Base-by-base conservation (phyloP, 2,888 invertebrate genomes). In the Ophion slaviceki region DNA sequence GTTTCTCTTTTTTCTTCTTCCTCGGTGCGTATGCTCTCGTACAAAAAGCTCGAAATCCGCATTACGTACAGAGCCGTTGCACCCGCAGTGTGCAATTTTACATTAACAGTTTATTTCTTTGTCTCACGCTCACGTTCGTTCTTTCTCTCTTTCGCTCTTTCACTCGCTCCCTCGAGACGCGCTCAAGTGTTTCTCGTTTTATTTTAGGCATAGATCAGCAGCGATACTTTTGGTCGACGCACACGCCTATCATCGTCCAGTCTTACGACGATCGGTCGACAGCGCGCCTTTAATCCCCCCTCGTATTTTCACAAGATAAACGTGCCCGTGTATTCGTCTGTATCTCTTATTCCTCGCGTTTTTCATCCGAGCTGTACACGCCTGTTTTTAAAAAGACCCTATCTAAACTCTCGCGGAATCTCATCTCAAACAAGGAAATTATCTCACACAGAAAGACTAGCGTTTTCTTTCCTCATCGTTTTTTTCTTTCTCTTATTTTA, bases 371-470 rank as follows among this genome's bases (percentile, higher is more conserved):
- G 17, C 14, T 47, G 81, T 84, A 88, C 20, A 61, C 88, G 85
- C 86, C 83, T 84, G 84, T 90, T 61, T 82, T 83, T 75, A 59
- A 89, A 88, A 92, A 91, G 90, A 91, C 85, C 89, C 92, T 92
- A 91, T 90, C 89, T 91, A 92, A 92, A 90, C 88, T 90, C 89
- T 89, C 92, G 90, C 90, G 80, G 71, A 86, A 80, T 81, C 71
- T 82, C 71, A 70, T 78, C 57, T 47, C 57, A 84, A 80, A 66
- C 57, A 78, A 87, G 71, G 67, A 83, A 86, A 90, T 92, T 90
- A 92, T 91, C 90, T 92, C 91, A 90, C 92, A 92, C 91, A 92
- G 61, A 84, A 93, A 91, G 92, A 92, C 92, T 92, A 93, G 92
- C 91, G 90, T 92, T 90, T 91, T 90, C 91, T 92, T 92, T 92